phyloP scores from a whole-genome alignment of 2,888 invertebrate genomes.

The Apamea epomidion region DNA sequence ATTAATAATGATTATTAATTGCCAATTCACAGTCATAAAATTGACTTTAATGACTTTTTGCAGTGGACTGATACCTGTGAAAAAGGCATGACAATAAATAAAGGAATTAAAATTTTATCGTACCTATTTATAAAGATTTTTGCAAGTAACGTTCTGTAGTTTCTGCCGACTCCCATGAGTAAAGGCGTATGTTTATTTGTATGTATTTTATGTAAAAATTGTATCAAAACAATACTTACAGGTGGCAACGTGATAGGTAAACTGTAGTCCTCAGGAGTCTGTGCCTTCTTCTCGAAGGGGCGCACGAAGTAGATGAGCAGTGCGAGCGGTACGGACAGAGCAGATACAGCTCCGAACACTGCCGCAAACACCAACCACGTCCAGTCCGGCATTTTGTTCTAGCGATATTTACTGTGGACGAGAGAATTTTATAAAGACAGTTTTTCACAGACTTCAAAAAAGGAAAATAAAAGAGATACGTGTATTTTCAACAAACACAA shows the following conservation, averaged over 20 bases:
- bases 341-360: constrained; percentile 82
- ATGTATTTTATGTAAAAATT: background rate
- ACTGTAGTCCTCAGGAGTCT: constrained; percentile 72
- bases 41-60: background rate
- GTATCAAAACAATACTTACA: constrained; percentile 72
- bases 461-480: background rate
- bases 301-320: constrained; percentile 82
- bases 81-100: background rate
- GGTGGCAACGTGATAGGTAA: constrained; percentile 83
- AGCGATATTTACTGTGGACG: constrained; percentile 61
- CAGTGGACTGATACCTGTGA: background rate
- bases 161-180: background rate
- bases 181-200: background rate
- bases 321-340: constrained; percentile 80
- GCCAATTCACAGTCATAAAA: background rate
- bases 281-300: constrained; percentile 80
- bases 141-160: too few relatives aligned
- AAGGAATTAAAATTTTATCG: background rate
- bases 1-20: background rate
- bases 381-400: constrained; percentile 86
- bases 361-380: constrained; percentile 85
- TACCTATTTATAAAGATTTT: background rate
- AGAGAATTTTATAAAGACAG: constrained; percentile 19
- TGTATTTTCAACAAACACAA: background rate
- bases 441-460: background rate